Percentiles rank a stretch among this genome's conserved stretches.
Evolutionary conservation across 1,140 invertebrate genomes (phyloP).

Genomic region (Homalodisca vitripennis): DNA sequence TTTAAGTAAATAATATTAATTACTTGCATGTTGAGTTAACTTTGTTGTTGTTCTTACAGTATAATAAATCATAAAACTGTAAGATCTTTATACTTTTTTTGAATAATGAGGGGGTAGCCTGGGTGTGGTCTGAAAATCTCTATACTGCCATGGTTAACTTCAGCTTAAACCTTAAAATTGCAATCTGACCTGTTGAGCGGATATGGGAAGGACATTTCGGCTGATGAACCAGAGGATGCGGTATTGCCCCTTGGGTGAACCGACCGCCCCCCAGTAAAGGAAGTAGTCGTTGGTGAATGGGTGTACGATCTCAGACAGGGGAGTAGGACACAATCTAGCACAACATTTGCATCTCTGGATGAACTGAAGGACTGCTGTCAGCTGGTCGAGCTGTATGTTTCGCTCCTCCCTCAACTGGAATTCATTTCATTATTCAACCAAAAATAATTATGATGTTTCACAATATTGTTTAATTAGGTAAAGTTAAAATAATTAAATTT

Average conservation of each 20-base stretch:
- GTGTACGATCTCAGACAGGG: conserved; percentile 53
- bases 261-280: conserved; percentile 63
- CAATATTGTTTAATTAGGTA: not conserved
- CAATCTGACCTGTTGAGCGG: conserved; percentile 46
- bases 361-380: conserved; percentile 51
- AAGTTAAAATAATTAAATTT: no score
- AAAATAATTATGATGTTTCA: not conserved
- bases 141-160: no score
- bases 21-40: no score
- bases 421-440: not conserved
- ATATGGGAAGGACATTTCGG: conserved; percentile 44
- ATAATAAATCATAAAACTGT: no score
- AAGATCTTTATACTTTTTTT: no score
- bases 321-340: conserved; percentile 50
- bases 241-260: conserved; percentile 43
- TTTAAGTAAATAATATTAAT: no score
- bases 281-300: conserved; percentile 61
- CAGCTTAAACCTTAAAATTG: no score
- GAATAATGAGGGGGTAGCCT: no score
- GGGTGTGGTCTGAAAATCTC: no score
- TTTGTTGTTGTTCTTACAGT: no score
- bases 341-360: conserved; percentile 53
- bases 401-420: conserved; percentile 53
- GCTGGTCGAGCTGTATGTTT: conserved; percentile 51
- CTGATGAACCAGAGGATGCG: conserved; percentile 46